A percentile compares a stretch with the other conserved stretches of the same genome.
phyloP scores from a whole-genome alignment of 2,797 vertebrate genomes.

The Sylvilagus floridanus region DNA sequence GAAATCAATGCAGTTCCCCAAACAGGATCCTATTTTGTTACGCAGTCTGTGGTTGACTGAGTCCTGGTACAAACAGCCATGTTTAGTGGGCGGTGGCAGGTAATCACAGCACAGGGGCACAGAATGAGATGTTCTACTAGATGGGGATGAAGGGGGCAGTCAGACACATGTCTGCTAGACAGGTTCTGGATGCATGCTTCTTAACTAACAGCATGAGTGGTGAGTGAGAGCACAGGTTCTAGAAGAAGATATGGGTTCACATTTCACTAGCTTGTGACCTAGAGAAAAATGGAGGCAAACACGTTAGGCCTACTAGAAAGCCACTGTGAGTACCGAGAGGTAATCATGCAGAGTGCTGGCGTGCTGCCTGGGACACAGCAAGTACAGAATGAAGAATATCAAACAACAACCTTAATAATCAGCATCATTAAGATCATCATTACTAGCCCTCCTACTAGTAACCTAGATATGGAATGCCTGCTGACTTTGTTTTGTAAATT shows the following conservation, averaged over 20 bases:
- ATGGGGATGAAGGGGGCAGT: background rate
- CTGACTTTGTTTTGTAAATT: background rate
- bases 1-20: background rate
- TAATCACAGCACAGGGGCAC: background rate
- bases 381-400: background rate
- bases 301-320: background rate
- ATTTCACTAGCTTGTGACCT: background rate
- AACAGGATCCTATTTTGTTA: background rate
- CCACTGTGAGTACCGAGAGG: background rate
- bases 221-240: background rate
- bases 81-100: background rate
- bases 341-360: background rate
- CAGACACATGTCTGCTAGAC: background rate
- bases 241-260: background rate
- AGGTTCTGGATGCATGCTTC: background rate
- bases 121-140: too few relatives aligned
- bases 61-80: background rate
- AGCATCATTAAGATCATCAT: too few relatives aligned
- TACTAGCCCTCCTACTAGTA: background rate
- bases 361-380: background rate
- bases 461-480: background rate
- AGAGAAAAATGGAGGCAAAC: background rate
- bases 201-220: background rate
- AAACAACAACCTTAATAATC: background rate
- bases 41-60: background rate